Evolutionary conservation across 2,797 vertebrate species (phyloP).

Genomic region (Lateolabrax maculatus): DNA sequence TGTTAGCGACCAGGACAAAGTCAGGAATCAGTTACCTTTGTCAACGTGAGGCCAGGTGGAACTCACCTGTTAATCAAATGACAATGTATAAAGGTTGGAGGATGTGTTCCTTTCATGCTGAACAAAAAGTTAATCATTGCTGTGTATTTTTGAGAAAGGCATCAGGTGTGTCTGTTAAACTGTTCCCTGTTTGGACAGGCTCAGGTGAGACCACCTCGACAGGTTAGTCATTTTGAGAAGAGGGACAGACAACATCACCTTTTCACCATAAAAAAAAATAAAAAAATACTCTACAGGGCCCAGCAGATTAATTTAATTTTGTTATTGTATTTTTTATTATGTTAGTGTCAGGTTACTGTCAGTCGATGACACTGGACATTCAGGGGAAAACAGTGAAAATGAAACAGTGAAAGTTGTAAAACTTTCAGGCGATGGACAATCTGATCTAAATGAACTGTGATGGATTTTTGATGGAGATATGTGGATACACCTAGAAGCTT

Average conservation of each 20-base stretch:
- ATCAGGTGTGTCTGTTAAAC: slow-evolving; percentile 79
- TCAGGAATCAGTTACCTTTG: slow-evolving; percentile 50
- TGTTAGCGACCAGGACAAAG: slow-evolving; percentile 69
- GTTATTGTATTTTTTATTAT: not conserved
- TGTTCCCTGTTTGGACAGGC: slow-evolving; percentile 71
- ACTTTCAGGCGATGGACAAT: not conserved
- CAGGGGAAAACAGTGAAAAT: not conserved
- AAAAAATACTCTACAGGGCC: not conserved
- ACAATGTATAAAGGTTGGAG: slow-evolving; percentile 1
- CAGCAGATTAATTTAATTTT: not conserved
- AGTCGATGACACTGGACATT: not conserved
- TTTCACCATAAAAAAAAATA: not conserved
- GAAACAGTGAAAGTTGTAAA: not conserved
- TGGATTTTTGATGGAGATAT: not conserved
- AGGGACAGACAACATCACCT: not conserved
- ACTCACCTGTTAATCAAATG: slow-evolving; percentile 55
- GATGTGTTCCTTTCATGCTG: not conserved
- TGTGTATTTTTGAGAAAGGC: not conserved
- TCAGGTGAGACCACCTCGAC: slow-evolving; percentile 77
- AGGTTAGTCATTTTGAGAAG: slow-evolving; percentile 23
- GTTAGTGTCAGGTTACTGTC: no score
- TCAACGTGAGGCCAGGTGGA: slow-evolving; percentile 67
- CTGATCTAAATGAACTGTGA: not conserved
- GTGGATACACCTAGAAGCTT: no score
- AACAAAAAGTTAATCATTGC: slow-evolving; percentile 71